Evolutionary conservation across 2,113 vertebrate genomes (phyloP), one percentile per base, ranked within the genome.

Genomic region (Melanotaenia duboulayi): DNA sequence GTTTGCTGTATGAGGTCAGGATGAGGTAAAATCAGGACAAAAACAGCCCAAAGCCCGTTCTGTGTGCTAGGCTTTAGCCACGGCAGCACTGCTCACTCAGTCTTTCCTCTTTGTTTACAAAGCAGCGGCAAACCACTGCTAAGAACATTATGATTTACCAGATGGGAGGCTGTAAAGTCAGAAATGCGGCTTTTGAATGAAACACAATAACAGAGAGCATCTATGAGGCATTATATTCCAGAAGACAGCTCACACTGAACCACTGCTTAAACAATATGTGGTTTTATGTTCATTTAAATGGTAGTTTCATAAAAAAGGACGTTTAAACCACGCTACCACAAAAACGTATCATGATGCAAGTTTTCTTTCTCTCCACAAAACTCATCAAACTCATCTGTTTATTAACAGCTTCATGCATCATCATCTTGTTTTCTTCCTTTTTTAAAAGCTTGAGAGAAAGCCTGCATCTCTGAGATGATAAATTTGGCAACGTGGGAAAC

Each of bases 391-490:
- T 42, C 40, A 1, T 42, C 40, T 16, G 12, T 42, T 42, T 42
- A 42, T 13, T 4, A 16, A 42, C 39, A 16, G 12, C 40, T 16
- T 42, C 40, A 40, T 2, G 39, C 3, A 40, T 40, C 3, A 11
- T 9, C 12, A 40, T 40, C 39, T 40, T 40, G 39, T 17, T 13
- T 14, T 42, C 40, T 42, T 42, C 16, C 0, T 1, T 37, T 40
- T 52, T n/a, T 52, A 13, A 65, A 24, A 65, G 32, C 37, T 16
- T 24, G 62, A 22, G 22, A 50, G 32, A 65, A 0, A 50, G 0
- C 42, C 16, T 11, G 39, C 12, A 40, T 40, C 62, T 37, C 32
- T 4, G 35, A n/a, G 46, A 49, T 42, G 46, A 49, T 28, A 46
- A 46, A 22, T 25, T 0, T 13, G 46, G n/a, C 60, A 10, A 19